Conservation (phyloP, 1,140 invertebrate genomes). For the Hormaphis cornu region DNA sequence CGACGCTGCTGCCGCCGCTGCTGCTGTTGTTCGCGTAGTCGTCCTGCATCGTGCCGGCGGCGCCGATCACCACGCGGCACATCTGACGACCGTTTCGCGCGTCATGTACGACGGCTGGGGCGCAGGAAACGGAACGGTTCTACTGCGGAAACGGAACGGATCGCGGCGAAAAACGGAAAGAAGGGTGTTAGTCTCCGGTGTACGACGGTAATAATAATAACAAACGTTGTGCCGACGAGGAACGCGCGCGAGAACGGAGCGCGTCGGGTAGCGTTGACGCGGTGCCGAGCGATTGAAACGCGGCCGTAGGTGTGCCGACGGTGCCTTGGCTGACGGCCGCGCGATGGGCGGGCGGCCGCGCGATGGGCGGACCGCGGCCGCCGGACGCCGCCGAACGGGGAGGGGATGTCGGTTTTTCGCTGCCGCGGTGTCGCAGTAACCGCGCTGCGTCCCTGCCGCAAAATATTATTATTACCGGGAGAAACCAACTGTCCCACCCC, state of each 20-base stretch:
- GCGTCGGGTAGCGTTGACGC: not conserved
- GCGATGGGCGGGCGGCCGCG: not conserved
- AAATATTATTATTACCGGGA: too few relatives aligned
- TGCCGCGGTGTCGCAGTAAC: too few relatives aligned
- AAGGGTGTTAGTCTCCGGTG: not conserved
- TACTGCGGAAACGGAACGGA: not conserved
- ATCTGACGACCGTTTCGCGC: not conserved
- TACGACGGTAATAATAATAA: not conserved
- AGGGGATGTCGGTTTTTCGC: too few relatives aligned
- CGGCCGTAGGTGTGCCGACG: too few relatives aligned
- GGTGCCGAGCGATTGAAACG: too few relatives aligned
- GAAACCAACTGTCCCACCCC: too few relatives aligned
- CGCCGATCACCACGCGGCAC: conserved; percentile 28
- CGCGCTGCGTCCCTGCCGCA: too few relatives aligned
- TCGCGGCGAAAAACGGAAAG: not conserved
- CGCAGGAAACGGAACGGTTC: not conserved
- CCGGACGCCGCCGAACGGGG: not conserved
- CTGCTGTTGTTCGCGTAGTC: not conserved
- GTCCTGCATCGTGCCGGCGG: conserved; percentile 17
- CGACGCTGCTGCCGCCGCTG: not conserved
- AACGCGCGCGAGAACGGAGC: not conserved
- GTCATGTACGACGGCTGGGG: not conserved
- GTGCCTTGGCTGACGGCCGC: not conserved
- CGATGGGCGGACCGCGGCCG: not conserved
- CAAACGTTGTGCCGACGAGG: not conserved